Evolutionary conservation across 2,797 vertebrate species (phyloP).

Genomic region (Danio choprae): DNA sequence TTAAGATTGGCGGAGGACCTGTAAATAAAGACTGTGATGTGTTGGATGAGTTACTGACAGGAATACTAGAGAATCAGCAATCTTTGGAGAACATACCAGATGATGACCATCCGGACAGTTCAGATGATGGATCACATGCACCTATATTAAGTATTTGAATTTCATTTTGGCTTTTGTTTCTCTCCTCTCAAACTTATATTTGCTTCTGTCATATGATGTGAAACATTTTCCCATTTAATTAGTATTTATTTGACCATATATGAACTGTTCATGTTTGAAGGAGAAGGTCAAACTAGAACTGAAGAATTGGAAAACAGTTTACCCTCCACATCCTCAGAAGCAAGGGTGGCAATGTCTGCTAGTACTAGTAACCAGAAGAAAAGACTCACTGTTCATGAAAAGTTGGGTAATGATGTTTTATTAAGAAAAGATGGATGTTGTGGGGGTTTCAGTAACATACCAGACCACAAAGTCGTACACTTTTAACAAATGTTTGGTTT

Average conservation of each 20-base stretch:
- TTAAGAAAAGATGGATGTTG: too few relatives aligned
- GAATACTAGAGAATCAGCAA: background rate
- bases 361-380: conserved; percentile 19
- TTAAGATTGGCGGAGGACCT: conserved; percentile 30
- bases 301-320: background rate
- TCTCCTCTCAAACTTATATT: conserved; percentile 14
- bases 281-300: conserved; percentile 32
- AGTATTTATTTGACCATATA: conserved; percentile 24
- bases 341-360: background rate
- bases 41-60: conserved; percentile 24
- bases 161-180: conserved; percentile 16
- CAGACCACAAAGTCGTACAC: too few relatives aligned
- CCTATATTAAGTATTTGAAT: conserved; percentile 11
- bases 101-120: too few relatives aligned
- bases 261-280: conserved; percentile 30
- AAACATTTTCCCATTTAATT: conserved; percentile 16
- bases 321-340: conserved; percentile 13
- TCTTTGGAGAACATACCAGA: background rate
- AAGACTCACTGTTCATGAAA: conserved; percentile 25
- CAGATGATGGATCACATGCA: background rate
- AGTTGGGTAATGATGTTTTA: conserved; percentile 10
- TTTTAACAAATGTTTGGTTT: too few relatives aligned
- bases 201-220: conserved; percentile 16
- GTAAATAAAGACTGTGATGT: conserved; percentile 15
- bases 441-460: conserved; percentile 8